Percentiles rank a stretch among this genome's conserved stretches.
phyloP scores from a whole-genome alignment of 1,140 invertebrate species.

The Nasonia vitripennis region DNA sequence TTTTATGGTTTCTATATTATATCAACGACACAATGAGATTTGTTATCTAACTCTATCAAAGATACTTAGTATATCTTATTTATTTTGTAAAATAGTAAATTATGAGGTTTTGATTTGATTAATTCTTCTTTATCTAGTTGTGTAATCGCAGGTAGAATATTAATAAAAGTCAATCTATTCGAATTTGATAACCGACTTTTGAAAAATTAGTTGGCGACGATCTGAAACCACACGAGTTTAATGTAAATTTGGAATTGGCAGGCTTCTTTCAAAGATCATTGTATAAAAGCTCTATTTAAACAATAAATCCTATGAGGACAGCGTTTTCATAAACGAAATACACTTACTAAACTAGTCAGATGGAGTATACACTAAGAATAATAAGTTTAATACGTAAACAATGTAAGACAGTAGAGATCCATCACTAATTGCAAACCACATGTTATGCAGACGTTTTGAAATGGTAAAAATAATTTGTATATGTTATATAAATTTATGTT shows the following conservation, averaged over 20 bases:
- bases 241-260: constrained; percentile 6
- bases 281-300: not conserved
- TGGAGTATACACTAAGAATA: not conserved
- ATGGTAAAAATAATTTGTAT: constrained; percentile 11
- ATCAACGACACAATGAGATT: not conserved
- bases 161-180: constrained; percentile 32
- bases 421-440: not conserved
- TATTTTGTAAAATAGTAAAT: too few species aligned
- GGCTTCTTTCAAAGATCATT: not conserved
- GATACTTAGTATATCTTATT: too few species aligned
- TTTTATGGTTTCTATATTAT: not conserved
- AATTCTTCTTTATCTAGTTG: too few species aligned
- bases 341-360: not conserved
- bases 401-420: not conserved
- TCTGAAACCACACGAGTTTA: not conserved
- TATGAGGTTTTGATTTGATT: not conserved
- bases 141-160: too few species aligned
- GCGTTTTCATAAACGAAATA: not conserved
- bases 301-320: not conserved
- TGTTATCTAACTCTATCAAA: not conserved
- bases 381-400: not conserved
- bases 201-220: not conserved
- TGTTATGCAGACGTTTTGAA: not conserved
- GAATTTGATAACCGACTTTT: not conserved
- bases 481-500: not conserved